phyloP scores from a whole-genome alignment of 2,797 vertebrate species.

The Stomatorhinus walkeri region DNA sequence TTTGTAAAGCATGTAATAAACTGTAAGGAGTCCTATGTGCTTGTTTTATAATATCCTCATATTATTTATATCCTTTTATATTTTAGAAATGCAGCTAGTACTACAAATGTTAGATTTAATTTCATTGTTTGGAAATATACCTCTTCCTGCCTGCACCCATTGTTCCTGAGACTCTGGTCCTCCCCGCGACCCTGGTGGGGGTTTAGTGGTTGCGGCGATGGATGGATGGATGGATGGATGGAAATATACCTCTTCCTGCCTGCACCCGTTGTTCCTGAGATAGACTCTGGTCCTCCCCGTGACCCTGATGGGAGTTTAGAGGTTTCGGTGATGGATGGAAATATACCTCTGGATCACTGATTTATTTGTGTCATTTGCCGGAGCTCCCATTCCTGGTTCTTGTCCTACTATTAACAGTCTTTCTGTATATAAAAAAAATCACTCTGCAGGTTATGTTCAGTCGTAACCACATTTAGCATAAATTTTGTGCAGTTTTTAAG shows the following conservation, averaged over 20 bases:
- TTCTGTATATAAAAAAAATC: not conserved
- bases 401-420: not conserved
- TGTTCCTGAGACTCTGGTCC: not conserved
- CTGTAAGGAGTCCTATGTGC: not conserved
- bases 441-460: not conserved
- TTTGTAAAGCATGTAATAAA: not conserved
- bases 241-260: not conserved
- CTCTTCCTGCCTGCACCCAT: not conserved
- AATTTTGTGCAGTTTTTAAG: not conserved
- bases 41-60: not conserved
- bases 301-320: not conserved
- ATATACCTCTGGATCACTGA: not conserved
- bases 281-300: not conserved
- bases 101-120: not conserved
- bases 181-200: not conserved
- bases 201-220: not conserved
- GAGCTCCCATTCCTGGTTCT: not conserved
- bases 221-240: not conserved
- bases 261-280: not conserved
- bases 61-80: not conserved
- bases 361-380: not conserved
- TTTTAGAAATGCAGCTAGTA: not conserved
- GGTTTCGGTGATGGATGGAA: not conserved
- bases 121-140: not conserved
- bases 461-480: not conserved